phyloP scores from a whole-genome alignment of 2,888 invertebrate species.

The Drosophila dives region DNA sequence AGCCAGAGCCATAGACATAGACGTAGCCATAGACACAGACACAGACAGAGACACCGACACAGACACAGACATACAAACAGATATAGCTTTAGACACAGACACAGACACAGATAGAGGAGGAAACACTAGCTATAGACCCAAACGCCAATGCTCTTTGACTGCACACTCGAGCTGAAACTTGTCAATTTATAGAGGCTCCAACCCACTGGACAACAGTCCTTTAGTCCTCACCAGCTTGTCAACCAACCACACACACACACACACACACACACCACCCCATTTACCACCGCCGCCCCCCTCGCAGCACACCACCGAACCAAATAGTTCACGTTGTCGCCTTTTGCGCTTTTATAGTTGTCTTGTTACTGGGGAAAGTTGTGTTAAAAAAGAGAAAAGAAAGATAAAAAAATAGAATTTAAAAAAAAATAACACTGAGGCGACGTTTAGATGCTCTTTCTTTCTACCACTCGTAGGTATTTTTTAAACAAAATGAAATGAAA shows the following conservation, averaged over 20 bases:
- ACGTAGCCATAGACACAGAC: slow-evolving; percentile 15
- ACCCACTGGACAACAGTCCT: slow-evolving; percentile 14
- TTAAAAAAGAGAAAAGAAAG: slow-evolving; percentile 48
- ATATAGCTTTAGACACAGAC: slow-evolving; percentile 3
- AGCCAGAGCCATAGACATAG: slow-evolving; percentile 21
- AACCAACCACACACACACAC: slow-evolving; percentile 12
- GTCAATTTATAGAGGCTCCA: slow-evolving; percentile 69
- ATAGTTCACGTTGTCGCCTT: slow-evolving; percentile 27
- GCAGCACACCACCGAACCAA: background rate
- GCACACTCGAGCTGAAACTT: slow-evolving; percentile 77
- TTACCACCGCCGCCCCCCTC: background rate
- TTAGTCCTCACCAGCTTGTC: slow-evolving; percentile 1
- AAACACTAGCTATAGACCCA: slow-evolving; percentile 25
- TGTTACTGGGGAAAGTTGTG: slow-evolving; percentile 54
- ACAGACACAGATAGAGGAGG: slow-evolving; percentile 8
- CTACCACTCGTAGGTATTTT: background rate
- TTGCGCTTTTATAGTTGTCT: slow-evolving; percentile 73
- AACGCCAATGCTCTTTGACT: slow-evolving; percentile 68
- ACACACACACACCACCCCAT: slow-evolving; percentile 2
- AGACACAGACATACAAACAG: slow-evolving; percentile 5
- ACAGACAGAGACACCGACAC: slow-evolving; percentile 12
- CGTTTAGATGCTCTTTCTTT: background rate
- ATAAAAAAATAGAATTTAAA: background rate
- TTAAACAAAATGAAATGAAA: background rate
- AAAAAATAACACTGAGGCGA: background rate